Base-by-base conservation (phyloP, 2,888 invertebrate species). In the Drosophila maculinotata region DNA sequence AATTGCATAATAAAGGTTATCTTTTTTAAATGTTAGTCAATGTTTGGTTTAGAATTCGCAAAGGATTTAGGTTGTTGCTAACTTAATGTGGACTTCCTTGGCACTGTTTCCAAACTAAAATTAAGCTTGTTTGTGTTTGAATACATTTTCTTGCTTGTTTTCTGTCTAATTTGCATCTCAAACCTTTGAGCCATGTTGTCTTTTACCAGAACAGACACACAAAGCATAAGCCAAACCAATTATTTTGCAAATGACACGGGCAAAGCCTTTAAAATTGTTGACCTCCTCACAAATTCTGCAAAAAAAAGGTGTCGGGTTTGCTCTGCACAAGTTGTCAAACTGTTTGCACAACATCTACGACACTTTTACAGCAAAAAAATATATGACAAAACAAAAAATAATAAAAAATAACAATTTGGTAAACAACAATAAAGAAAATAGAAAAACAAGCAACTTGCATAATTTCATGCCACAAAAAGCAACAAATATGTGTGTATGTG, bases 391-490 rank as follows among this genome's bases (percentile, higher is more conserved):
- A 53, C 48, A 31, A 41, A 56, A 49, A 63, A 2, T 20, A 20
- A 20, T 20, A 60, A 47, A 60, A 69, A 72, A 65, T 53, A 74
- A 69, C 59, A 73, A 69, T 60, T 69, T 69, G 14, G 53, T 56
- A 42, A 69, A 72, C 47, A 69, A 70, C 54, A 51, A 51, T 28
- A 42, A 42, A 25, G 20, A 67, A 53, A 44, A 51, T 36, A 42
- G 15, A 7, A 45, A 68, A 51, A 49, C 56, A 68, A 80, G 59
- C 63, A 74, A 76, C 56, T 78, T 84, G 81, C 82, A 77, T 84
- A 79, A 84, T 79, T 81, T 64, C 65, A 51, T 60, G 63, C 79
- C 69, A 73, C 76, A 80, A 84, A 65, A 76, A 68, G 66, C 42
- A 59, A 65, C 49, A 62, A 45, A 53, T 38, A 17, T 39, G 53